phyloP scores from a whole-genome alignment of 1,140 invertebrate species.

The Eciton burchellii region DNA sequence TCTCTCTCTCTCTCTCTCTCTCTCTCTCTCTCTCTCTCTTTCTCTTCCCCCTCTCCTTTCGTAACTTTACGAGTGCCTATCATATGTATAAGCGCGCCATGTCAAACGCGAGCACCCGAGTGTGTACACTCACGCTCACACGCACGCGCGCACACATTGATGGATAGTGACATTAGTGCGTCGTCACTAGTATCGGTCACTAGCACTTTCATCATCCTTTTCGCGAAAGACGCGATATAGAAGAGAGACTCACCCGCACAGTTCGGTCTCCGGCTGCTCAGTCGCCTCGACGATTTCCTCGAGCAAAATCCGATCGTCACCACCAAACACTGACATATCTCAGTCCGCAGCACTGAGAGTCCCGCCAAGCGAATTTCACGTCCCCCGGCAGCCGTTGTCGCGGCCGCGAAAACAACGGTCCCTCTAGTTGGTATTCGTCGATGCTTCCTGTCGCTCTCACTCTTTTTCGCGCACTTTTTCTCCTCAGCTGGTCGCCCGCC shows the following conservation, averaged over 20 bases:
- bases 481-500: background rate
- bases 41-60: background rate
- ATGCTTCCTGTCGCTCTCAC: slow-evolving; percentile 25
- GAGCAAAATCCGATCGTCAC: slow-evolving; percentile 83
- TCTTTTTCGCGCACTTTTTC: slow-evolving; percentile 34
- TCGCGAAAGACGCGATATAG: background rate
- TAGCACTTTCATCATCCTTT: background rate
- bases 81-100: slow-evolving; percentile 7
- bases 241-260: slow-evolving; percentile 82
- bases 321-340: slow-evolving; percentile 85
- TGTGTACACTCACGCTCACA: background rate
- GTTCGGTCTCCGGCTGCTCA: slow-evolving; percentile 81
- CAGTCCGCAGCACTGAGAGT: slow-evolving; percentile 72
- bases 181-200: background rate
- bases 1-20: background rate
- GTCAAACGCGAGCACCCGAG: slow-evolving; percentile 42
- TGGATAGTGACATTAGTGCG: slow-evolving; percentile 13
- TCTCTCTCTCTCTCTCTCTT: background rate
- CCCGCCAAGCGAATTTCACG: slow-evolving; percentile 59
- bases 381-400: slow-evolving; percentile 65
- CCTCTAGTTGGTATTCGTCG: background rate
- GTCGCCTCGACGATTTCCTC: slow-evolving; percentile 85
- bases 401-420: slow-evolving; percentile 63
- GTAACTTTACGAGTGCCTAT: background rate
- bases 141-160: slow-evolving; percentile 30